phyloP scores from a whole-genome alignment of 2,113 vertebrate species.

The Halichoerus grypus region DNA sequence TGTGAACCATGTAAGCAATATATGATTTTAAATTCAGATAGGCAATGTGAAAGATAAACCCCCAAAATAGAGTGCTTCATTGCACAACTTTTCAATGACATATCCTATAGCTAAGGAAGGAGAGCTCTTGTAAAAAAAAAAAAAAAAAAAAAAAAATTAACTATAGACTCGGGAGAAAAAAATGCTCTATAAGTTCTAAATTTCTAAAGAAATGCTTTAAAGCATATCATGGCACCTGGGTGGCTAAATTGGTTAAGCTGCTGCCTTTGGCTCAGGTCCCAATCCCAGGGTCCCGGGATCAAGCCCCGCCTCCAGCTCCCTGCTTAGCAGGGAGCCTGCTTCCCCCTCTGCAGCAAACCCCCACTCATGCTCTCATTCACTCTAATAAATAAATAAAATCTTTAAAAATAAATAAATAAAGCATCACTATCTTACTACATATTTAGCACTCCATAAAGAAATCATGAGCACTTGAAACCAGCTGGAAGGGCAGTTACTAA shows the following conservation, averaged over 20 bases:
- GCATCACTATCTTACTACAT: neutral
- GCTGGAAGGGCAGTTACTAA: constrained; percentile 29
- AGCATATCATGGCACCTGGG: neutral
- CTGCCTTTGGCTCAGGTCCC: neutral
- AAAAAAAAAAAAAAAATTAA: neutral
- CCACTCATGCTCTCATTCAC: neutral
- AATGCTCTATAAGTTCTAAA: neutral
- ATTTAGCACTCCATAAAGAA: constrained; percentile 47
- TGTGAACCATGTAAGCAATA: constrained; percentile 8
- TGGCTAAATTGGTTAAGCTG: no score
- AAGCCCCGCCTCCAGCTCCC: neutral
- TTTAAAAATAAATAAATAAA: neutral
- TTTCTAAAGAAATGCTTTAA: constrained; percentile 27
- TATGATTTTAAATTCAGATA: neutral
- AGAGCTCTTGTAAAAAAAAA: neutral
- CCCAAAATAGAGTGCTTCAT: neutral
- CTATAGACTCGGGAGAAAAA: neutral
- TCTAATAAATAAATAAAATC: neutral
- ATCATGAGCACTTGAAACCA: neutral
- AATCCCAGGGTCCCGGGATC: neutral
- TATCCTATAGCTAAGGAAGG: neutral
- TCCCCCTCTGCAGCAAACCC: neutral
- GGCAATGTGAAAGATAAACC: neutral
- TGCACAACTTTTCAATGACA: neutral
- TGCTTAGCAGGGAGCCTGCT: neutral